Evolutionary conservation across 23 tunicate genomes (phyloP), one percentile per base, ranked within the genome.

Genomic region (Diplosoma virens): DNA sequence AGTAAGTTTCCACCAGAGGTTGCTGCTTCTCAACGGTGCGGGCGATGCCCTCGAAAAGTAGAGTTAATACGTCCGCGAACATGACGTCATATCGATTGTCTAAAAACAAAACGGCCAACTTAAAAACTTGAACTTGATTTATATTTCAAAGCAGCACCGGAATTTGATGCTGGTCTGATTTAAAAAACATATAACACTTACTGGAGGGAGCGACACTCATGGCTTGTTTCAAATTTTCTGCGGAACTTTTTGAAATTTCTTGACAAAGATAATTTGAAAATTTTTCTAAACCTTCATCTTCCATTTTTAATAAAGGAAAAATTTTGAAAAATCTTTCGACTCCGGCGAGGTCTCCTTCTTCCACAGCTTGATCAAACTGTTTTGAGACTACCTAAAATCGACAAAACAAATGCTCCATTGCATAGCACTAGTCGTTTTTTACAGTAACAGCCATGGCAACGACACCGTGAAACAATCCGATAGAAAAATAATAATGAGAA

Each of bases 1-100:
- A 94, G 52, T 94, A 94, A 1, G 99, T 94, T 36, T 94, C 99
- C 41, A 94, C 99, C 23, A 94, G 77, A 47, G 95, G 95, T 61
- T 94, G 99, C 33, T 88, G 94, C 54, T 88, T 94, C 59, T 94
- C 99, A 0, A 94, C 84, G 3, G 94, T 84, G 0, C 95, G 65
- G 17, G 99, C 99, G 34, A 93, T 93, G 30, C 93, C 93, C 46
- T 93, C 98, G 71, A 81, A 93, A 3, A 93, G 76, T 17, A 93
- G 33, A 2, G 98, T 93, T 25, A 86, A 35, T 3, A 89, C 81
- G 65, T 93, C 98, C 21, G 98, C 88, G 47, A 93, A 93, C 20
- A 86, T 60, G 50, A 93, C 58, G 53, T 86, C 67, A 36, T 78
- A 92, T 0, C 91, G 76, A 48, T 72, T 32, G 61, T 28, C 78